Evolutionary conservation across 2,113 vertebrate species (phyloP).

Genomic region (Dasyprocta punctata): DNA sequence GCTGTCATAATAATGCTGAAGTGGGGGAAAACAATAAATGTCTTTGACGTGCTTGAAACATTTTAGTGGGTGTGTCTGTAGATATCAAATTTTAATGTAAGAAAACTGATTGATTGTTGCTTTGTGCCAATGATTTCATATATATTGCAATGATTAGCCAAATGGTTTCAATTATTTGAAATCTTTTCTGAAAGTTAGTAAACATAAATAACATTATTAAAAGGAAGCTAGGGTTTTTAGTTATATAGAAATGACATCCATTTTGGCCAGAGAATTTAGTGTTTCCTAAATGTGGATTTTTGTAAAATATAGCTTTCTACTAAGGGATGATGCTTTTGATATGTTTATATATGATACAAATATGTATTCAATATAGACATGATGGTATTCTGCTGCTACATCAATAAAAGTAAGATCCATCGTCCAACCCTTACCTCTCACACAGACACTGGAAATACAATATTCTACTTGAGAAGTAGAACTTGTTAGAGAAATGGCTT

Average conservation of each 20-base stretch:
- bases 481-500: slow-evolving; percentile 83
- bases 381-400: slow-evolving; percentile 14
- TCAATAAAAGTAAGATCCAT: slow-evolving; percentile 23
- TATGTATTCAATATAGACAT: not conserved
- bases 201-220: slow-evolving; percentile 36
- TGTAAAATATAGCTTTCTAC: not conserved
- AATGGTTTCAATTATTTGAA: not conserved
- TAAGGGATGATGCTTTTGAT: not conserved
- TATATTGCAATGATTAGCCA: not conserved
- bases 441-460: slow-evolving; percentile 69
- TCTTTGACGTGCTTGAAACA: not conserved
- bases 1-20: not conserved
- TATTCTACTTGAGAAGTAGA: slow-evolving; percentile 80
- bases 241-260: not conserved
- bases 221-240: not conserved
- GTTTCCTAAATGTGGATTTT: slow-evolving; percentile 16
- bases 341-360: not conserved
- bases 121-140: not conserved
- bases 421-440: slow-evolving; percentile 69
- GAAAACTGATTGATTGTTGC: not conserved
- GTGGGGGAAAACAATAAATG: not conserved
- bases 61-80: not conserved
- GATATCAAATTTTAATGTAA: not conserved
- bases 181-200: not conserved
- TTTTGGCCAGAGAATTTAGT: not conserved